These are phyloP conservation scores for Danio jaintianensis DNA, from an alignment of 2,797 vertebrate species.

Conservation along the genomic window DNA sequence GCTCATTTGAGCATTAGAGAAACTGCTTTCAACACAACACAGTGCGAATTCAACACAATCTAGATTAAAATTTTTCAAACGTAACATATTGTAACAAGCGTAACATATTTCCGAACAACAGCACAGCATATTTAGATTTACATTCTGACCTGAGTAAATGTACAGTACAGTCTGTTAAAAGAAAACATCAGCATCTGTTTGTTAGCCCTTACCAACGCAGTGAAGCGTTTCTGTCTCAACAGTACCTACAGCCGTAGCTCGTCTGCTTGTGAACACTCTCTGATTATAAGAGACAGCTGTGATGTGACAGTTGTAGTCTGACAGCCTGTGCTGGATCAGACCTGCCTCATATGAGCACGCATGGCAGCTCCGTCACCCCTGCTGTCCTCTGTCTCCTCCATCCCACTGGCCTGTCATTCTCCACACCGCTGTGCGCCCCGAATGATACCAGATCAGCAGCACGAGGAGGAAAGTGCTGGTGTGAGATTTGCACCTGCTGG, in stretches of 20 bases:
- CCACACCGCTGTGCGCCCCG: background rate
- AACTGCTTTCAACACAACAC: too few relatives aligned
- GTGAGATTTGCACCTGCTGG: slow-evolving; percentile 12
- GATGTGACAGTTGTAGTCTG: slow-evolving; percentile 43
- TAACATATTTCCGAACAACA: background rate
- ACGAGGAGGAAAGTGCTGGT: background rate
- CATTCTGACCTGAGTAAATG: background rate
- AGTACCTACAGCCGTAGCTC: slow-evolving; percentile 11
- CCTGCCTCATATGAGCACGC: slow-evolving; percentile 31
- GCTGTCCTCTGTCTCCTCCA: slow-evolving; percentile 47
- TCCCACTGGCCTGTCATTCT: slow-evolving; percentile 42
- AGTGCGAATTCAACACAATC: too few relatives aligned
- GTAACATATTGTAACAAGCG: too few relatives aligned
- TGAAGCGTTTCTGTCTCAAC: background rate
- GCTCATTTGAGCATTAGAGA: too few relatives aligned
- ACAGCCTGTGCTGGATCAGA: slow-evolving; percentile 42
- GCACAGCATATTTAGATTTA: background rate
- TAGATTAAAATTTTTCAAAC: background rate
- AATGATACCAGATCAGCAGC: slow-evolving; percentile 28
- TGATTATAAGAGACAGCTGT: slow-evolving; percentile 56
- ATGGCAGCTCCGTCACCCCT: slow-evolving; percentile 48
- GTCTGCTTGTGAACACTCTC: slow-evolving; percentile 6
- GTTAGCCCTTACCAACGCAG: background rate
- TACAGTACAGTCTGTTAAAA: background rate
- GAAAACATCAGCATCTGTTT: background rate